A percentile compares a stretch with the other conserved stretches of the same genome.
These are phyloP conservation scores for Penaeus vannamei DNA, from an alignment of 1,140 invertebrate genomes.

Conservation along the genomic window DNA sequence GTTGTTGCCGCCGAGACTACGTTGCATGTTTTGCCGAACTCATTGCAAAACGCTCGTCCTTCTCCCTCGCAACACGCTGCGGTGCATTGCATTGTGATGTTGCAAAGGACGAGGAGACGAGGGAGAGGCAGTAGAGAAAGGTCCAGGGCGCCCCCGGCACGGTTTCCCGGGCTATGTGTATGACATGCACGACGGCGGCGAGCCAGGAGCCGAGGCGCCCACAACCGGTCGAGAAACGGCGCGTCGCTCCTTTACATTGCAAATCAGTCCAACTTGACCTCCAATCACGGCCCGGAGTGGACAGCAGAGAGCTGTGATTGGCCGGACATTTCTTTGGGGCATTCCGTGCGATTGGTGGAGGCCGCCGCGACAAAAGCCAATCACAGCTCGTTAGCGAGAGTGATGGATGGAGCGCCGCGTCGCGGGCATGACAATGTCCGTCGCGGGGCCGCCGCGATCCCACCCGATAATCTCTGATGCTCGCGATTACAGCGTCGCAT, in stretches of 20 bases:
- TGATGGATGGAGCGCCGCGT: slow-evolving; percentile 42
- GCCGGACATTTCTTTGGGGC: slow-evolving; percentile 9
- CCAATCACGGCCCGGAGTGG: slow-evolving; percentile 27
- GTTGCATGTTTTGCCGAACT: neutral
- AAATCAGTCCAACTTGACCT: slow-evolving; percentile 25
- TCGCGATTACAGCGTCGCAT: no score
- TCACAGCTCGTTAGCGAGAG: neutral
- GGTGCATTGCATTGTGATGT: neutral
- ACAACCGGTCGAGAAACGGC: neutral
- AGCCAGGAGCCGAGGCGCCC: neutral
- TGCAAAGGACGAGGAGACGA: neutral
- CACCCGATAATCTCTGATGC: neutral
- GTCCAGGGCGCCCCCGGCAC: neutral
- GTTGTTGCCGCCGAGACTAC: neutral
- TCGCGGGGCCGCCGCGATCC: neutral
- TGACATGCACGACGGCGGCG: neutral
- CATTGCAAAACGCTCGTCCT: no score
- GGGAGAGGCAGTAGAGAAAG: neutral
- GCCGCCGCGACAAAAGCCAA: slow-evolving; percentile 38
- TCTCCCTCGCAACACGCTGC: no score
- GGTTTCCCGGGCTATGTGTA: neutral
- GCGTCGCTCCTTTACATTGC: slow-evolving; percentile 49
- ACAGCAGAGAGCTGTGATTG: neutral
- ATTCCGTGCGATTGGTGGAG: slow-evolving; percentile 29
- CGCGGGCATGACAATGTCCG: neutral